These are phyloP conservation scores for Triops longicaudatus DNA, from an alignment of 1,140 invertebrate genomes.

Conservation along the genomic window DNA sequence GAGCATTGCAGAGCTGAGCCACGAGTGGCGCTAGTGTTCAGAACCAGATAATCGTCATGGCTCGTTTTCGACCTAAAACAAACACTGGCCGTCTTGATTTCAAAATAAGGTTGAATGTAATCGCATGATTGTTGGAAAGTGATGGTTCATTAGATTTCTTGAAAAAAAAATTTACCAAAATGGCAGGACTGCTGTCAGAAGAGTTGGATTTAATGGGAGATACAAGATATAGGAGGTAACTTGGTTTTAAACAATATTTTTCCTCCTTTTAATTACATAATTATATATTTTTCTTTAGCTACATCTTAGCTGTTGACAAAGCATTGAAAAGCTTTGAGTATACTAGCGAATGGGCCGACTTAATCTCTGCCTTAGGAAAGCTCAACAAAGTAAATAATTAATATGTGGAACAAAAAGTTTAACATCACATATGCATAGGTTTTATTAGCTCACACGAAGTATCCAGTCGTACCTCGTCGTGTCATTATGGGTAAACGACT, in stretches of 20 bases:
- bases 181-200: background rate
- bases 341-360: conserved; percentile 90
- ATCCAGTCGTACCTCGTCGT: conserved; percentile 77
- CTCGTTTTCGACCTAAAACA: background rate
- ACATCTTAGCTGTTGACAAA: conserved; percentile 75
- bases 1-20: background rate
- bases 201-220: background rate
- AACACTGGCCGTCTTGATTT: background rate
- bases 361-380: conserved; percentile 85
- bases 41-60: background rate
- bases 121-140: background rate
- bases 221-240: background rate
- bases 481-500: conserved; percentile 87
- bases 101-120: background rate
- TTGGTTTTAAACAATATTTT: background rate
- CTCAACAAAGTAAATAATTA: conserved; percentile 67
- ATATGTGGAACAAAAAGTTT: background rate
- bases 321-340: conserved; percentile 86
- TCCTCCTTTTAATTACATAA: background rate
- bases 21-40: background rate
- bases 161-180: background rate
- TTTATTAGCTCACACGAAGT: conserved; percentile 45
- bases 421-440: conserved; percentile 47
- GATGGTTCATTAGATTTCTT: background rate
- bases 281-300: conserved; percentile 41